These are phyloP conservation scores for Meloidogyne exigua DNA, from an alignment of 1,140 invertebrate genomes.

Conservation along the genomic window DNA sequence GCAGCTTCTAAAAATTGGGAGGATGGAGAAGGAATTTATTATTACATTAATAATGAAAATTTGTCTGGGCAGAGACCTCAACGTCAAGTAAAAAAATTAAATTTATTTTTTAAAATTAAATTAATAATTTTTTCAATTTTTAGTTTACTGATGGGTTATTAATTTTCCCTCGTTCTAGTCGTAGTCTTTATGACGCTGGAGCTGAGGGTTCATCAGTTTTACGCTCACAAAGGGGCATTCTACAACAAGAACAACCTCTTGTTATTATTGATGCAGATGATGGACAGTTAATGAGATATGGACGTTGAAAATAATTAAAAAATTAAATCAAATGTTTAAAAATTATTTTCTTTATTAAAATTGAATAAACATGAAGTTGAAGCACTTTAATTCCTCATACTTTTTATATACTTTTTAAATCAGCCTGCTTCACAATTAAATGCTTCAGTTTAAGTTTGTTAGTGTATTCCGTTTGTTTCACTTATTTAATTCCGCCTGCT, in stretches of 20 bases:
- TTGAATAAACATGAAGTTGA: too few relatives aligned
- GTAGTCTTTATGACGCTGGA: slow-evolving; percentile 25
- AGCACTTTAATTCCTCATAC: too few relatives aligned
- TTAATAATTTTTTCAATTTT: too few relatives aligned
- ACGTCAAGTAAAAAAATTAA: background rate
- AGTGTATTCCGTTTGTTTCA: too few relatives aligned
- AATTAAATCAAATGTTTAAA: background rate
- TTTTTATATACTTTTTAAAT: too few relatives aligned
- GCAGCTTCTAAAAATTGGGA: slow-evolving; percentile 1
- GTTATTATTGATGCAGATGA: slow-evolving; percentile 37
- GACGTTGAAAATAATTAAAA: slow-evolving; percentile 16
- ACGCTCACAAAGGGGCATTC: slow-evolving; percentile 29
- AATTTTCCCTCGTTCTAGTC: slow-evolving; percentile 8
- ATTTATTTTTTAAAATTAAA: background rate
- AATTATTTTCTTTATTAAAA: too few relatives aligned
- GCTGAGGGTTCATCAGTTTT: slow-evolving; percentile 18
- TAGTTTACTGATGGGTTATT: background rate
- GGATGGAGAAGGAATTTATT: background rate
- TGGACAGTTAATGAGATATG: slow-evolving; percentile 31
- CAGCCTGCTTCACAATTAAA: too few relatives aligned
- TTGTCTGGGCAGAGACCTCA: background rate
- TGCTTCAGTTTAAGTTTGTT: too few relatives aligned
- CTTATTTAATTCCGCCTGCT: background rate
- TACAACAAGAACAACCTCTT: slow-evolving; percentile 23
- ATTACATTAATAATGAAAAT: background rate